These are phyloP conservation scores for Amblyjoppa proteus DNA, from an alignment of 2,888 invertebrate species.

Conservation along the genomic window DNA sequence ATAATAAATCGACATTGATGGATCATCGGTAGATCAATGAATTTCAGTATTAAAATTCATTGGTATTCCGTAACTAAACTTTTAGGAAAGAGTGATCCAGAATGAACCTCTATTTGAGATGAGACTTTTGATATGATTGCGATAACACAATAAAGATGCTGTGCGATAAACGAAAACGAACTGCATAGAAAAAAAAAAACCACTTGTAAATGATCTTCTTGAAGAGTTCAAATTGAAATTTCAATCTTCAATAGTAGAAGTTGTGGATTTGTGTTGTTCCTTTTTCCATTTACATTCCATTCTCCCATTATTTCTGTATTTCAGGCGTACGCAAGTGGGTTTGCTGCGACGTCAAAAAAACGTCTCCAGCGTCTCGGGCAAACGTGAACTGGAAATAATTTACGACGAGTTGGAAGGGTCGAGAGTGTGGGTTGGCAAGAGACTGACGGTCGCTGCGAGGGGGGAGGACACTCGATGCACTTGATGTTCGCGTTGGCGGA, in stretches of 20 bases:
- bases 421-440: constrained; percentile 10
- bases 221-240: too few species aligned
- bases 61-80: neutral
- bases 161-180: too few species aligned
- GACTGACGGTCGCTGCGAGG: constrained; percentile 56
- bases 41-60: neutral
- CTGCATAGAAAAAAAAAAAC: too few species aligned
- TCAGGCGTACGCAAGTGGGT: neutral
- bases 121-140: neutral
- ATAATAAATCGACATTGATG: neutral
- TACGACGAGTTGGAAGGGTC: constrained; percentile 42
- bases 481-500: constrained; percentile 64
- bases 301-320: neutral
- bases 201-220: too few species aligned
- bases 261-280: neutral
- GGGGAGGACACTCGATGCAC: constrained; percentile 44
- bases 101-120: too few species aligned
- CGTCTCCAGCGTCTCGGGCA: neutral
- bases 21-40: neutral
- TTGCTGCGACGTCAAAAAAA: neutral
- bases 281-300: neutral
- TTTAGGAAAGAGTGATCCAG: neutral
- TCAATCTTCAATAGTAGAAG: neutral
- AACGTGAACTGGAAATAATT: constrained; percentile 58
- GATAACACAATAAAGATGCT: neutral